A percentile compares a stretch with the other conserved stretches of the same genome.
Conservation (phyloP, 1,140 invertebrate species). For the Subanguina moxae region DNA sequence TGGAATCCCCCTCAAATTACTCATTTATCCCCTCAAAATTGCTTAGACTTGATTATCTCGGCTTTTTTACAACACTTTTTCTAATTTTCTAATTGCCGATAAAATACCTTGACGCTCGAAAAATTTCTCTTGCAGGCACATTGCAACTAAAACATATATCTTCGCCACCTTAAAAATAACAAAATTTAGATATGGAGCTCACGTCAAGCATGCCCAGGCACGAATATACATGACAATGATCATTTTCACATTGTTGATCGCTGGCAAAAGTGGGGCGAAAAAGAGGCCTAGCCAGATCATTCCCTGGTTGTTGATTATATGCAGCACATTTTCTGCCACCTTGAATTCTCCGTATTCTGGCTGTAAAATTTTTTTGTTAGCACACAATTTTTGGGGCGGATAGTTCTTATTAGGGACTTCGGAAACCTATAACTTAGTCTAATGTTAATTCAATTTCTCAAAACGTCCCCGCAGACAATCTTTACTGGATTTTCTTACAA, state of each 20-base stretch:
- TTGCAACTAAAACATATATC: constrained; percentile 72
- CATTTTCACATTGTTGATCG: constrained; percentile 83
- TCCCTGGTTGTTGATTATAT: constrained; percentile 91
- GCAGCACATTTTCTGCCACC: constrained; percentile 93
- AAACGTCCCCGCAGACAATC: too few relatives aligned
- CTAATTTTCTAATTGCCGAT: too few relatives aligned
- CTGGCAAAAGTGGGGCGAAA: constrained; percentile 84
- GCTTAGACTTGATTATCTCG: too few relatives aligned
- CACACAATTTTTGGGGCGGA: neutral
- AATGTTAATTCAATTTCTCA: neutral
- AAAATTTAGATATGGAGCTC: neutral
- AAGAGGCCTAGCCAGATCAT: constrained; percentile 82
- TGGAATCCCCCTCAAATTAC: too few relatives aligned
- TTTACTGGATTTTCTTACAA: constrained; percentile 59
- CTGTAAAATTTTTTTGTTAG: constrained; percentile 10
- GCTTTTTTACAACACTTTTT: too few relatives aligned
- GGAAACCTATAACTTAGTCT: too few relatives aligned
- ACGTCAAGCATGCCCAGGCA: constrained; percentile 60
- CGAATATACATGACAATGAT: constrained; percentile 84
- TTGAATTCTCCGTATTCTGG: constrained; percentile 96
- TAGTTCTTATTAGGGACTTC: neutral
- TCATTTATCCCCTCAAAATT: too few relatives aligned
- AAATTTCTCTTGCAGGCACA: constrained; percentile 87
- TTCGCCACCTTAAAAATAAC: neutral
- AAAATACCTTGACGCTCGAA: constrained; percentile 60